phyloP scores from a whole-genome alignment of 2,888 invertebrate genomes.

The Conus canariensis region DNA sequence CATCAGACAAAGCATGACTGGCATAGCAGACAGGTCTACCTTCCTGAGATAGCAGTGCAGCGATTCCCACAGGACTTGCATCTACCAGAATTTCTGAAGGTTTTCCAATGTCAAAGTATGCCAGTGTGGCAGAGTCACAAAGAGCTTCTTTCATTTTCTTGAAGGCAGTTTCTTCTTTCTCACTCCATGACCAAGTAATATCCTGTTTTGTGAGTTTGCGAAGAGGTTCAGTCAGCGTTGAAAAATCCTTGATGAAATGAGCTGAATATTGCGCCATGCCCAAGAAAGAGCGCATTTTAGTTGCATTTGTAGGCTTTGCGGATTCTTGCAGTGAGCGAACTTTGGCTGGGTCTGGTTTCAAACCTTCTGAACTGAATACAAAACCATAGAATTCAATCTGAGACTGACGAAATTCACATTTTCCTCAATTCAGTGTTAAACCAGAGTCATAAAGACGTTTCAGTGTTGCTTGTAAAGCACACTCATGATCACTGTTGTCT shows the following conservation, averaged over 20 bases:
- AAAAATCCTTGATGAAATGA: conserved; percentile 9
- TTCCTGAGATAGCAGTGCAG: conserved; percentile 57
- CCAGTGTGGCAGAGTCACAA: conserved; percentile 49
- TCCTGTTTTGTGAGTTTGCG: neutral
- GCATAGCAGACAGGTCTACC: conserved; percentile 55
- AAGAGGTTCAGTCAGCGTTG: conserved; percentile 28
- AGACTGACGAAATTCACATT: conserved; percentile 6
- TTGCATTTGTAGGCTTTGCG: neutral
- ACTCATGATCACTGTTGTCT: conserved; percentile 60
- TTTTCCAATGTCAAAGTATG: conserved; percentile 54
- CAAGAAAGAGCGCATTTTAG: conserved; percentile 24
- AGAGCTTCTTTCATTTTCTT: conserved; percentile 53
- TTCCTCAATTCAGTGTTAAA: conserved; percentile 12
- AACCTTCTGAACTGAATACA: neutral
- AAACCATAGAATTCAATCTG: conserved; percentile 18
- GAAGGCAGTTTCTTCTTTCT: conserved; percentile 47
- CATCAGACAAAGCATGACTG: conserved; percentile 55
- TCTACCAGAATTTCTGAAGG: conserved; percentile 56
- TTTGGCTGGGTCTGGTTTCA: conserved; percentile 22
- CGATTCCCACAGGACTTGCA: conserved; percentile 60
- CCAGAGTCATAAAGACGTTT: conserved; percentile 21
- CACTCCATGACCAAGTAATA: conserved; percentile 50
- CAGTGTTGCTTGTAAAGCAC: neutral
- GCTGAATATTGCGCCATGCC: conserved; percentile 34
- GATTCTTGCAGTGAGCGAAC: neutral